Conservation (phyloP, 2,113 vertebrate species). For the Microtus ochrogaster region DNA sequence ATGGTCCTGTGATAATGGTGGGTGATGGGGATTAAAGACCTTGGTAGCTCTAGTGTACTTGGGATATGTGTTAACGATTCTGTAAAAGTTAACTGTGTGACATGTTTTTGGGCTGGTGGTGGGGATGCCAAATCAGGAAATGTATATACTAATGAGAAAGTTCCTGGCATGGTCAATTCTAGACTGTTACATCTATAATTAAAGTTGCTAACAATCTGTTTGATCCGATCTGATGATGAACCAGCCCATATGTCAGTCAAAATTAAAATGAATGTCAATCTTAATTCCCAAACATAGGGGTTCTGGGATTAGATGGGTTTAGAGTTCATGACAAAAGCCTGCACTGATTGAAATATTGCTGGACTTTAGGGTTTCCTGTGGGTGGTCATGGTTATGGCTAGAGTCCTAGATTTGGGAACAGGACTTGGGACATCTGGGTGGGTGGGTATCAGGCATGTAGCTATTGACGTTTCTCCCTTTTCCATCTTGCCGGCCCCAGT, state of each 20-base stretch:
- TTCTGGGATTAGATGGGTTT: not conserved
- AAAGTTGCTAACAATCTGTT: slow-evolving; percentile 24
- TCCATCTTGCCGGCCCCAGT: slow-evolving; percentile 86
- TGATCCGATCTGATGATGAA: slow-evolving; percentile 48
- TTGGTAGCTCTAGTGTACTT: slow-evolving; percentile 60
- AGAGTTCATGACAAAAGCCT: slow-evolving; percentile 44
- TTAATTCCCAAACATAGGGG: not conserved
- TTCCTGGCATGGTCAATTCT: not conserved
- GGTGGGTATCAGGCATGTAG: not conserved
- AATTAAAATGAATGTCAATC: slow-evolving; percentile 36
- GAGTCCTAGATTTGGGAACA: slow-evolving; percentile 38
- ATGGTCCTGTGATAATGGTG: slow-evolving; percentile 75
- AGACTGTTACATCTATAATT: not conserved
- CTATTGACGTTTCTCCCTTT: slow-evolving; percentile 74
- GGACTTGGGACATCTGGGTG: slow-evolving; percentile 20
- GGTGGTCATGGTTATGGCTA: slow-evolving; percentile 31
- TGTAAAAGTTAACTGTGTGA: slow-evolving; percentile 36
- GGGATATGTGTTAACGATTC: slow-evolving; percentile 57
- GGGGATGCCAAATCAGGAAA: slow-evolving; percentile 2
- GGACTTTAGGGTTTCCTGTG: slow-evolving; percentile 49
- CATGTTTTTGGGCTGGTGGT: slow-evolving; percentile 40
- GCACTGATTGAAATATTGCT: slow-evolving; percentile 14
- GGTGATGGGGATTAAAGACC: slow-evolving; percentile 73
- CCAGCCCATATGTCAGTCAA: slow-evolving; percentile 36
- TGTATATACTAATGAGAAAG: not conserved